Evolutionary conservation across 2,113 vertebrate genomes (phyloP).

Genomic region (Eublepharis macularius): DNA sequence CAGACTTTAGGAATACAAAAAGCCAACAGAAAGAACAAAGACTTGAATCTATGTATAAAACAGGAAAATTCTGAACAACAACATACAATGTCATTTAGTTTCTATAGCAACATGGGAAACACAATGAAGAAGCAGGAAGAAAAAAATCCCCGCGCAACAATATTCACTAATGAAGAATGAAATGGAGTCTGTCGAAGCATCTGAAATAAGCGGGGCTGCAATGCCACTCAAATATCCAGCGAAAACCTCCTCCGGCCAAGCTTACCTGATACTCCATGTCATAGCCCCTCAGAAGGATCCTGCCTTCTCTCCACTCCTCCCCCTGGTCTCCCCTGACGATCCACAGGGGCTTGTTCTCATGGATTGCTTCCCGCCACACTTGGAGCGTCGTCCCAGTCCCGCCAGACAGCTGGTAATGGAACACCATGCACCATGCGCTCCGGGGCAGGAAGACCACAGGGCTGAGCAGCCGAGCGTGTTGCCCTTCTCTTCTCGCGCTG

Average conservation of each 20-base stretch:
- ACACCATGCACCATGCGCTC: slow-evolving; percentile 90
- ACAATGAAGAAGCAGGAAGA: slow-evolving; percentile 73
- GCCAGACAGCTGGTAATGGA: slow-evolving; percentile 89
- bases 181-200: slow-evolving; percentile 63
- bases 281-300: slow-evolving; percentile 91
- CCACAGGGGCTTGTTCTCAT: slow-evolving; percentile 91
- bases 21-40: slow-evolving; percentile 79
- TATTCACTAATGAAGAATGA: slow-evolving; percentile 74
- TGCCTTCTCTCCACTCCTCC: slow-evolving; percentile 90
- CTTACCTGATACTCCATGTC: slow-evolving; percentile 91
- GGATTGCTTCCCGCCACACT: slow-evolving; percentile 85
- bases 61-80: slow-evolving; percentile 82
- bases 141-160: slow-evolving; percentile 58
- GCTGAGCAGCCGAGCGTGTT: slow-evolving; percentile 88
- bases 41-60: slow-evolving; percentile 74
- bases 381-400: slow-evolving; percentile 84
- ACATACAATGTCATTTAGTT: slow-evolving; percentile 79
- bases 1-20: slow-evolving; percentile 71
- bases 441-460: slow-evolving; percentile 83
- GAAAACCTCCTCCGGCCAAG: not conserved
- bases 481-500: slow-evolving; percentile 79
- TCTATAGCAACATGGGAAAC: slow-evolving; percentile 78
- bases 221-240: slow-evolving; percentile 27
- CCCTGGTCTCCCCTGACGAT: slow-evolving; percentile 88
- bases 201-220: slow-evolving; percentile 52